Conservation (phyloP, 2,888 invertebrate genomes). For the Gnatocerus cornutus region DNA sequence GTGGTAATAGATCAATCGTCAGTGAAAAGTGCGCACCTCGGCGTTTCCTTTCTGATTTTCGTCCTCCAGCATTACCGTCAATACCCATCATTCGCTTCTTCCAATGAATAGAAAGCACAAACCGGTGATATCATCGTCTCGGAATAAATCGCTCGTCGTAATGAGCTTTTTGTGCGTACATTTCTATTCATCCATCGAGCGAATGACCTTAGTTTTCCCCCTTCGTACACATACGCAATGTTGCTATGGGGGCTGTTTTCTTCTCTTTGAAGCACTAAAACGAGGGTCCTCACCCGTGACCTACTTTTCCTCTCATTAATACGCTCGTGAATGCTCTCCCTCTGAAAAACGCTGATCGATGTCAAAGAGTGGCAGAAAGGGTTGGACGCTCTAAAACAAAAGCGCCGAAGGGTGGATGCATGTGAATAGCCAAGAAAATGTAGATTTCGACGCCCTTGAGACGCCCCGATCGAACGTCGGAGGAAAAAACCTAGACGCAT, state of each 20-base stretch:
- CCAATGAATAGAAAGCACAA: constrained; percentile 25
- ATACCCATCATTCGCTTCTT: constrained; percentile 34
- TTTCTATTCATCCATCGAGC: constrained; percentile 38
- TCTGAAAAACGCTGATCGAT: constrained; percentile 33
- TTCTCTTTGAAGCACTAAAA: constrained; percentile 20
- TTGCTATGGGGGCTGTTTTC: constrained; percentile 47
- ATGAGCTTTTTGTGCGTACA: constrained; percentile 41
- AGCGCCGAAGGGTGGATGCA: constrained; percentile 1
- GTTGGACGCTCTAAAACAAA: constrained; percentile 30
- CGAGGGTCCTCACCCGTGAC: constrained; percentile 44
- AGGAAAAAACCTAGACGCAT: constrained; percentile 23
- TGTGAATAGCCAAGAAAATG: not conserved
- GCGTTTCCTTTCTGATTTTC: constrained; percentile 16
- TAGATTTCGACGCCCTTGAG: constrained; percentile 18
- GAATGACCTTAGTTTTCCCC: constrained; percentile 41
- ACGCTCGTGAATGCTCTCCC: constrained; percentile 37
- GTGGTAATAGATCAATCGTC: not conserved
- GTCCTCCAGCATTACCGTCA: constrained; percentile 21
- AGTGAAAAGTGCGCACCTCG: constrained; percentile 11
- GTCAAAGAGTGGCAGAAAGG: constrained; percentile 16
- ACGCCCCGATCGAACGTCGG: constrained; percentile 16
- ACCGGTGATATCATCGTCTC: constrained; percentile 42
- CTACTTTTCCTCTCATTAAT: constrained; percentile 44
- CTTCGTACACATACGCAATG: constrained; percentile 32
- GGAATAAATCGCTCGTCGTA: constrained; percentile 40